These are phyloP conservation scores for Brachionus asplanchnoidis DNA, from an alignment of 1,140 invertebrate species.

Conservation along the genomic window DNA sequence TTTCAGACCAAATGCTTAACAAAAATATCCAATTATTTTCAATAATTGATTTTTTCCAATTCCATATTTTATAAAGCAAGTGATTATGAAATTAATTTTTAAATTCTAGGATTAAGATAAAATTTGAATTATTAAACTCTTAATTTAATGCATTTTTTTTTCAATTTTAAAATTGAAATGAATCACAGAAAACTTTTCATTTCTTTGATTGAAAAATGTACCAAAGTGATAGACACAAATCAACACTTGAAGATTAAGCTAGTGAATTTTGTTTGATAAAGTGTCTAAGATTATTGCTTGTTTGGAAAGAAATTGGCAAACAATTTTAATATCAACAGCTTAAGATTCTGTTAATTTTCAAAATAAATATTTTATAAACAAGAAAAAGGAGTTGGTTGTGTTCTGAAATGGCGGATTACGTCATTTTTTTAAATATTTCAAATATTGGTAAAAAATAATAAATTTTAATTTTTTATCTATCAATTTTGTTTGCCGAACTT, in stretches of 20 bases:
- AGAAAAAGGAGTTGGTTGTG: neutral
- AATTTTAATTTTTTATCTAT: constrained; percentile 21
- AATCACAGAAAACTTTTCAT: no score
- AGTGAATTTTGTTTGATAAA: neutral
- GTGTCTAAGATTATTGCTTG: neutral
- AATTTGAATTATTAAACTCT: neutral
- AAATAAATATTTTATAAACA: neutral
- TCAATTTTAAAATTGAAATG: neutral
- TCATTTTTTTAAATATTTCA: constrained; percentile 30
- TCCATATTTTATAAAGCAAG: neutral
- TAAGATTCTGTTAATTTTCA: neutral
- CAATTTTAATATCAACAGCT: neutral
- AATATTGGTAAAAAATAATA: constrained; percentile 18
- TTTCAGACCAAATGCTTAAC: neutral
- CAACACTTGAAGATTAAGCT: neutral
- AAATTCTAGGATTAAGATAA: neutral
- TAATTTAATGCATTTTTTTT: neutral
- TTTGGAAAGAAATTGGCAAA: neutral
- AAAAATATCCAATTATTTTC: neutral
- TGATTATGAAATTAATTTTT: neutral
- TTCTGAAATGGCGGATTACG: neutral
- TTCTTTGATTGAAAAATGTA: neutral
- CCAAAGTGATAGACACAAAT: neutral
- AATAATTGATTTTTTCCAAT: neutral
- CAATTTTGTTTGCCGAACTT: neutral